These are phyloP conservation scores for Dascillus cervinus DNA, from an alignment of 2,888 invertebrate genomes.

Conservation along the genomic window DNA sequence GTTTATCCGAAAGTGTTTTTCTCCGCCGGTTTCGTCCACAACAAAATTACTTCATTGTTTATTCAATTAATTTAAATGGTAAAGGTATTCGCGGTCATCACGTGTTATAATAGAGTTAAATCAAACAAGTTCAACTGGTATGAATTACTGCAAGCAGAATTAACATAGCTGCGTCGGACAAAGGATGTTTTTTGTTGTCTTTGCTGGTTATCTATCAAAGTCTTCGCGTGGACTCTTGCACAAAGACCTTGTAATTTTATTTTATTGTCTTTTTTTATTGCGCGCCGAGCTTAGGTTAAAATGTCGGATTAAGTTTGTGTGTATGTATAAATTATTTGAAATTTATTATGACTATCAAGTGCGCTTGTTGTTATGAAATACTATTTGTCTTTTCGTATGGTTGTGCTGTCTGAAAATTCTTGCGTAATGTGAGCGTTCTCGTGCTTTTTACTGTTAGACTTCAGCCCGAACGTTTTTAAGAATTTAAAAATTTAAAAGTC, in stretches of 20 bases:
- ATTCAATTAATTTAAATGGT: no score
- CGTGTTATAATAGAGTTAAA: conserved; percentile 29
- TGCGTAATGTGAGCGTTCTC: no score
- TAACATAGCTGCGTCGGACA: conserved; percentile 34
- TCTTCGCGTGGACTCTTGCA: conserved; percentile 15
- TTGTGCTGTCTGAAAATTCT: no score
- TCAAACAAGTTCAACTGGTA: conserved; percentile 29
- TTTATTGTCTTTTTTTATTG: conserved; percentile 22
- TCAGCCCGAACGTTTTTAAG: no score
- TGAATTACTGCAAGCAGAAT: conserved; percentile 35
- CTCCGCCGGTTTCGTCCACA: no score
- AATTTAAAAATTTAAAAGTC: no score
- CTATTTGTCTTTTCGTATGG: no score
- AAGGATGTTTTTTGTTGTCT: conserved; percentile 34
- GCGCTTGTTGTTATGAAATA: no score
- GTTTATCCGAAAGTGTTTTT: no score
- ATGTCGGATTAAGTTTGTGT: conserved; percentile 22
- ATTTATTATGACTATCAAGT: conserved; percentile 20
- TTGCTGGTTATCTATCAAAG: conserved; percentile 36
- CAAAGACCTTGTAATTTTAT: conserved; percentile 13
- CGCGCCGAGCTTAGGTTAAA: conserved; percentile 17
- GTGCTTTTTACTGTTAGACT: no score
- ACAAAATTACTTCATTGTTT: conserved; percentile 4
- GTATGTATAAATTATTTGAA: conserved; percentile 22
- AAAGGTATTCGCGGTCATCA: no score